Evolutionary conservation across 2,113 vertebrate species (phyloP).

Genomic region (Eulemur rufifrons): DNA sequence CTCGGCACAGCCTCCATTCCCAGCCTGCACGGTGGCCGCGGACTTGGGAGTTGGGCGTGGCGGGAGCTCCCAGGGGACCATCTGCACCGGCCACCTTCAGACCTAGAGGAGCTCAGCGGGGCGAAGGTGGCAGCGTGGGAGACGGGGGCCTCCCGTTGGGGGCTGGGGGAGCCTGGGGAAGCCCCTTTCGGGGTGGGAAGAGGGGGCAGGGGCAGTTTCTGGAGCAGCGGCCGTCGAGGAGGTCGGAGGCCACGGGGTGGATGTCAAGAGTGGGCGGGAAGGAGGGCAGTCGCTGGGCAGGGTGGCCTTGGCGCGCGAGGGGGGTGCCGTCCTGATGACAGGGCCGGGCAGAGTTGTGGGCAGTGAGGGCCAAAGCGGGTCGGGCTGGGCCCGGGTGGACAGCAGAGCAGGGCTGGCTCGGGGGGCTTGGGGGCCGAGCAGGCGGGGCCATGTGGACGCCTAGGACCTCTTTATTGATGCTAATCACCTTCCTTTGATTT

Average conservation of each 20-base stretch:
- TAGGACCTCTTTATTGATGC: background rate
- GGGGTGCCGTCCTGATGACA: background rate
- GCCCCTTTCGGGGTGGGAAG: background rate
- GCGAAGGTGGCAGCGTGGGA: background rate
- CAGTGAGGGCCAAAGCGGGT: background rate
- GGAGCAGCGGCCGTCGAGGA: background rate
- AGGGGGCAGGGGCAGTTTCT: fast-evolving
- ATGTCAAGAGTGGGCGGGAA: background rate
- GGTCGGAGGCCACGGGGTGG: background rate
- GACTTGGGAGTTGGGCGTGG: too few relatives aligned
- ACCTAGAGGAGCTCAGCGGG: background rate
- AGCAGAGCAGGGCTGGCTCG: background rate
- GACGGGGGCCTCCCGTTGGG: background rate
- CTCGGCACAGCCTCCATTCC: too few relatives aligned
- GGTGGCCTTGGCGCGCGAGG: background rate
- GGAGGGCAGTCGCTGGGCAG: background rate
- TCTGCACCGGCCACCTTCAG: background rate
- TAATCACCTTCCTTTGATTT: slow-evolving; percentile 42
- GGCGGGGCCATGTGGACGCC: fast-evolving
- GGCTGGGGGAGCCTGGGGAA: background rate
- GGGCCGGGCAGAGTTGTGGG: background rate
- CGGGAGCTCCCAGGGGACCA: background rate
- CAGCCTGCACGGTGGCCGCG: too few relatives aligned
- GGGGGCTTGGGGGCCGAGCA: background rate
- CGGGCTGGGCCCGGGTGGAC: fast-evolving